Evolutionary conservation across 2,113 vertebrate genomes (phyloP).

Genomic region (Melanerpes formicivorus): DNA sequence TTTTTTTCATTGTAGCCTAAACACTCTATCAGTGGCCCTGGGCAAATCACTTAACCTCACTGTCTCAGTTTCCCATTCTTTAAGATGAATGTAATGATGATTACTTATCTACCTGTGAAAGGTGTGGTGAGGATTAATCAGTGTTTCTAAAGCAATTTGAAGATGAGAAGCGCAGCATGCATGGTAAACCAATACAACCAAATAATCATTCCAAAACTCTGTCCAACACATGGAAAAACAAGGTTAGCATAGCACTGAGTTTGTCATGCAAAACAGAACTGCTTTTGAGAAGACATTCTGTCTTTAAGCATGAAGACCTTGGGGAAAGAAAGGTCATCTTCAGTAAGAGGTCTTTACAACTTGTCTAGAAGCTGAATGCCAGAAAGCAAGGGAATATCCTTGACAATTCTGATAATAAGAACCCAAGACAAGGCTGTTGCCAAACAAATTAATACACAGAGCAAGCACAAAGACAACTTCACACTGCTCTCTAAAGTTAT

Average conservation of each 20-base stretch:
- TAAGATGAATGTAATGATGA: not conserved
- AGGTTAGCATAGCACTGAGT: not conserved
- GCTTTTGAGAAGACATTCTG: not conserved
- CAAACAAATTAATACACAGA: not conserved
- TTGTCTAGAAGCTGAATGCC: not conserved
- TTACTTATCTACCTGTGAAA: constrained; percentile 35
- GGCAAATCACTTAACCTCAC: constrained; percentile 46
- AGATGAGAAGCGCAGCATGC: not conserved
- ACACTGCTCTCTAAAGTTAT: not conserved
- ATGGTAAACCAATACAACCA: not conserved
- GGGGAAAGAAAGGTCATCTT: not conserved
- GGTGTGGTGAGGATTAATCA: not conserved
- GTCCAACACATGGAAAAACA: not conserved
- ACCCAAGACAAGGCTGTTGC: not conserved
- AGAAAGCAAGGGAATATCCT: not conserved
- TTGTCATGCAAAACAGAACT: not conserved
- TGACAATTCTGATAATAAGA: not conserved
- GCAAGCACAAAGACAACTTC: not conserved
- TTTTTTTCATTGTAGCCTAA: not conserved
- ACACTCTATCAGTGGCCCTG: constrained; percentile 21
- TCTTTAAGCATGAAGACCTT: not conserved
- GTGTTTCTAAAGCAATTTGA: not conserved
- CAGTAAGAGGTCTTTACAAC: not conserved
- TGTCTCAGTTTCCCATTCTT: not conserved
- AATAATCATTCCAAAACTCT: not conserved